phyloP scores from a whole-genome alignment of 2,888 invertebrate genomes.

The Cerastis rubricosa region DNA sequence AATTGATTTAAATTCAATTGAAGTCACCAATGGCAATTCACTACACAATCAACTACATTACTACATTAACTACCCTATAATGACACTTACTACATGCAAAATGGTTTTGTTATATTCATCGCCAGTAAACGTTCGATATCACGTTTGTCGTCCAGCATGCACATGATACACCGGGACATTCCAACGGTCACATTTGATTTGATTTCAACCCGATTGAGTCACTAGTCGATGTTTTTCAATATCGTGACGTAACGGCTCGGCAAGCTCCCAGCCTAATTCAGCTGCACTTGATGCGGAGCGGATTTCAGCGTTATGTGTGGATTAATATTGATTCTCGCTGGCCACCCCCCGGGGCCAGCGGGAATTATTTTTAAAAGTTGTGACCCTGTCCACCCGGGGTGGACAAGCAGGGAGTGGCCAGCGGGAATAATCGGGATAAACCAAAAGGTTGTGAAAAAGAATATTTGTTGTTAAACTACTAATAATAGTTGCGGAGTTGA shows the following conservation, averaged over 20 bases:
- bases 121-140: background rate
- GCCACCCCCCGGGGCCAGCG: too few species aligned
- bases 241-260: slow-evolving; percentile 32
- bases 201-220: slow-evolving; percentile 62
- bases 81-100: background rate
- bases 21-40: background rate
- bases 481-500: too few species aligned
- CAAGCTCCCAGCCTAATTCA: slow-evolving; percentile 20
- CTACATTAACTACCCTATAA: background rate
- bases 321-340: too few species aligned
- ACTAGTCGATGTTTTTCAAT: slow-evolving; percentile 68
- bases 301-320: slow-evolving; percentile 12
- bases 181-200: slow-evolving; percentile 72
- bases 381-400: too few species aligned
- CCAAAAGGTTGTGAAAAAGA: background rate
- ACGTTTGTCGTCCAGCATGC: background rate
- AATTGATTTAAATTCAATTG: background rate
- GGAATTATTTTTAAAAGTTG: too few species aligned
- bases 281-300: slow-evolving; percentile 14
- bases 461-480: background rate
- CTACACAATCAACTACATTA: background rate
- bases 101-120: background rate
- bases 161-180: slow-evolving; percentile 16
- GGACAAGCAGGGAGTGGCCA: too few species aligned
- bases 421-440: too few species aligned